Evolutionary conservation across 1,140 invertebrate species (phyloP), one percentile per base, ranked within the genome.

Genomic region (Orchestia grillus): DNA sequence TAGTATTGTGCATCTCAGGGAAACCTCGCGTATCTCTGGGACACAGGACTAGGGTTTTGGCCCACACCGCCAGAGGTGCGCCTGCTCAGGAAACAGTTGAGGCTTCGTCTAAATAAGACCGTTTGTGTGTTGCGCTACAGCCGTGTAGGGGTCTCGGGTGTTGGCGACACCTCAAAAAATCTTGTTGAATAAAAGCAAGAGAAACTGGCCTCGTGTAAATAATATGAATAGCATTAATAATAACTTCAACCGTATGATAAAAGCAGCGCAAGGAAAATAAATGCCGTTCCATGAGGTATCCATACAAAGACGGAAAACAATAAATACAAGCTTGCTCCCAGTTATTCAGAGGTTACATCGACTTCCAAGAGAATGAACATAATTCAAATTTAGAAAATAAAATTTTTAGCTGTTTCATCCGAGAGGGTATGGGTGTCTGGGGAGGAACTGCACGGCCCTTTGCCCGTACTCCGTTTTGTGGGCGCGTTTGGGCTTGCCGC

Each of bases 381-480:
- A 77, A 77, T 77, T 23, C 11, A 77, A 36, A 36, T 77, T 23
- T 77, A 77, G 28, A 36, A 77, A 77, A 77, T 23, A 19, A 77
- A 77, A 53, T 53, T 8, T 36, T 77, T 77, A 28, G 36, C 88
- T 42, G 43, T 43, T n/a, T 96, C 96, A 97, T 28, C 96, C 96
- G 41, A 97, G 96, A 41, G 96, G 96, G 91, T 97, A 97, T 97
- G 97, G 97, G 97, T 97, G 97, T 96, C 97, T 97, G 11, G 98
- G 97, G 95, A 98, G 97, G 97, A 98, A 98, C 97, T 98, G 98
- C 96, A 98, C 98, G 0, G 98, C 98, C 97, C 98, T 98, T 97
- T 98, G 98, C 36, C 98, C 98, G 90, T 97, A 97, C 44, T 97
- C 97, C 0, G 98, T 98, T 97, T 97, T 98, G 3, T 97, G 97